Evolutionary conservation across 2,797 vertebrate genomes (phyloP), one percentile per base, ranked within the genome.

Genomic region (Cetoscarus ocellatus): DNA sequence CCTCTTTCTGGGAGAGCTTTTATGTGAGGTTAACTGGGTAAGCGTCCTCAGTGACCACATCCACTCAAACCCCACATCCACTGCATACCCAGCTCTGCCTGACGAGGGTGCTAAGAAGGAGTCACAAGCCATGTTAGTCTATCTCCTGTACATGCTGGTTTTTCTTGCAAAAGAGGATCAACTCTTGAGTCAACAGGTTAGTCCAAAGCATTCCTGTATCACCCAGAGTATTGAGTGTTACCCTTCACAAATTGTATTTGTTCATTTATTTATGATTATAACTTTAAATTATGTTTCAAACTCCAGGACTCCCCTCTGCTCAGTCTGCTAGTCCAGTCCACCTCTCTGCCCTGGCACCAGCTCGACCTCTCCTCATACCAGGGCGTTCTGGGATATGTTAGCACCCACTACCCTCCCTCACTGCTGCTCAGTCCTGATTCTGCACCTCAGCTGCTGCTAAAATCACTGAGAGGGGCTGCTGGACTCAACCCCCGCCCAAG

Each of bases 1-100:
- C 89, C 88, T 99, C 17, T 99, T 99, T 80, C 72, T 99, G 83
- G 98, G 98, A 15, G 96, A 94, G 57, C 84, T 98, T 44, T 92
- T 99, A 14, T 99, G 98, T 90, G 94, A 98, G 75, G 96, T 99
- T 45, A 99, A 99, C 88, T 99, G 98, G 98, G 91, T 99, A 88
- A 98, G 96, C 53, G 95, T 97, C 56, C 92, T 99, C 2, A 96
- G 95, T 19, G 95, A 96, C 77, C 95, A 95, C 89, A 73, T 98
- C 86, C 95, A 95, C 79, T 72, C 94, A 61, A 77, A 91, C 34
- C 73, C 95, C 0, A 83, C 77, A 34, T 91, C 94, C 0, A 88
- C 91, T 66, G 86, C 94, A 10, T 86, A 90, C 59, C 90, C 89
- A 36, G 7, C 75, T 45, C 73, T 86, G 14, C 65, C 78, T 7